Conservation (phyloP, 2,113 vertebrate species). For the Mungos mungo region DNA sequence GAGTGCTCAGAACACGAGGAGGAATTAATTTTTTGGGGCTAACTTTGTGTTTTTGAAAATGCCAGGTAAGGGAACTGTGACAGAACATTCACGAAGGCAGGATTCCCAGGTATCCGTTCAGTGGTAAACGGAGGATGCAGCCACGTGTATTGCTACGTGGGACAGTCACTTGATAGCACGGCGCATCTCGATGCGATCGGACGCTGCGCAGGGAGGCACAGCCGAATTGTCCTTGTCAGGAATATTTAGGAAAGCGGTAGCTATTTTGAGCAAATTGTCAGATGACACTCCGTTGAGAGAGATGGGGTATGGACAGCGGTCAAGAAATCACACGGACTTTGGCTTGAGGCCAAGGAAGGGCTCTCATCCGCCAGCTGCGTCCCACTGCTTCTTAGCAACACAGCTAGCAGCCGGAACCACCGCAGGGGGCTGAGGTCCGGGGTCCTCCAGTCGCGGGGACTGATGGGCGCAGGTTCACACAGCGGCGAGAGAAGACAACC, state of each 20-base stretch:
- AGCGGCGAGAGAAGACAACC: background rate
- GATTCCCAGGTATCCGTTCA: background rate
- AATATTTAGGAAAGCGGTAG: background rate
- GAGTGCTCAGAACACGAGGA: background rate
- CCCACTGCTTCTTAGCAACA: background rate
- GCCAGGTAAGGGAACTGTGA: background rate
- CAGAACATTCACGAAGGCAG: background rate
- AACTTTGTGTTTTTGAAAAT: background rate
- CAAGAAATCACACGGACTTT: accelerated
- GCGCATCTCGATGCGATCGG: background rate
- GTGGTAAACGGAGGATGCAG: background rate
- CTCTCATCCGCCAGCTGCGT: background rate
- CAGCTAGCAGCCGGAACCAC: background rate
- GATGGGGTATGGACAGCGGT: background rate
- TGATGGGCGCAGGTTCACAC: background rate
- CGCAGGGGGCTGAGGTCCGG: accelerated
- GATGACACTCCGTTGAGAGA: background rate
- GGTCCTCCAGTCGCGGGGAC: accelerated
- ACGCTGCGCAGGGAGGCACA: background rate
- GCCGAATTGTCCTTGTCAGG: background rate
- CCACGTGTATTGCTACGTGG: accelerated
- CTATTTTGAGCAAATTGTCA: background rate
- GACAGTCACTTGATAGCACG: background rate
- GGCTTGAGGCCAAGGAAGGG: background rate
- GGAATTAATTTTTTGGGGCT: background rate